A percentile compares a stretch with the other conserved stretches of the same genome.
Conservation (phyloP, 2,113 vertebrate genomes). For the Plectropomus leopardus region DNA sequence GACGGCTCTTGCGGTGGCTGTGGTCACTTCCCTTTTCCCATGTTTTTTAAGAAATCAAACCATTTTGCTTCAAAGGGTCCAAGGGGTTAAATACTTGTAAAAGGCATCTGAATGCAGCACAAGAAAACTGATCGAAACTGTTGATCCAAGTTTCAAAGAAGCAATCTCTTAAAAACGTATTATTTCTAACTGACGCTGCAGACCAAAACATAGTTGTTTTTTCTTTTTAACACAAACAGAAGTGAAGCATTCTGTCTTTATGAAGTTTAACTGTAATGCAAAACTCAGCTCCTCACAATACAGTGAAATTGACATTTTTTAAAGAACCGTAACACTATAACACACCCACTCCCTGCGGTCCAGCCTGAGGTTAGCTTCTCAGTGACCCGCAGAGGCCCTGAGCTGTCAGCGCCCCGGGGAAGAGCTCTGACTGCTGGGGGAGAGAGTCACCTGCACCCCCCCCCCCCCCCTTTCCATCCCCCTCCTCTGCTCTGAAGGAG, state of each 20-base stretch:
- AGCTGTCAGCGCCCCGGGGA: constrained; percentile 77
- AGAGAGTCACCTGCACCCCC: constrained; percentile 68
- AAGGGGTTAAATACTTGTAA: too few species aligned
- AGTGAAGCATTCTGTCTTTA: neutral
- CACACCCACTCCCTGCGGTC: constrained; percentile 26
- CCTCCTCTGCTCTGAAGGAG: constrained; percentile 32
- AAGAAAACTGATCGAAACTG: too few species aligned
- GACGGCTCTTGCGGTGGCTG: too few species aligned
- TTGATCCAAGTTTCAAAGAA: too few species aligned
- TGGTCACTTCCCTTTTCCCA: too few species aligned
- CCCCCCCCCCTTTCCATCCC: too few species aligned
- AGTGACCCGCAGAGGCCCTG: constrained; percentile 62
- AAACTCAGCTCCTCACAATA: neutral
- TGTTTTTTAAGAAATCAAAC: too few species aligned
- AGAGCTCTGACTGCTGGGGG: constrained; percentile 58
- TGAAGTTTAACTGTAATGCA: neutral
- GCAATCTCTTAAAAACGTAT: neutral
- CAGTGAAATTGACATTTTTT: neutral
- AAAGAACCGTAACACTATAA: constrained; percentile 10
- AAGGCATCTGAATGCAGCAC: too few species aligned
- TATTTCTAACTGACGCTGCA: neutral
- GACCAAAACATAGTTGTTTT: neutral
- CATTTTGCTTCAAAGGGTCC: too few species aligned
- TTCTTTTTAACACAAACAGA: neutral
- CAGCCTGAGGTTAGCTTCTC: constrained; percentile 56